Conservation (phyloP, 2,797 vertebrate species). For the Danio albolineatus region DNA sequence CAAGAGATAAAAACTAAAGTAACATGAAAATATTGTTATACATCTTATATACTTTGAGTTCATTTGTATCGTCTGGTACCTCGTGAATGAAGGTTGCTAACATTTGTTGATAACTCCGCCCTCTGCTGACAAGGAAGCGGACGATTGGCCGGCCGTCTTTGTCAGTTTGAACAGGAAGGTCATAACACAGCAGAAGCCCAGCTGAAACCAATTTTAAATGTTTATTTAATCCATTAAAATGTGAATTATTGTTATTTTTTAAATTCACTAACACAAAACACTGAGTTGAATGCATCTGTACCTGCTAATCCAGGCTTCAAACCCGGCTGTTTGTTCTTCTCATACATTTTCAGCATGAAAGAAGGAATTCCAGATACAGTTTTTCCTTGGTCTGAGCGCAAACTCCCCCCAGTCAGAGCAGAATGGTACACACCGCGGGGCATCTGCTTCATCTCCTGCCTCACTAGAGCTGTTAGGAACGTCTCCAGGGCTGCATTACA, state of each 20-base stretch:
- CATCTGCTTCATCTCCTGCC: slow-evolving; percentile 92
- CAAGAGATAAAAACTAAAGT: too few relatives aligned
- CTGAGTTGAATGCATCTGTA: slow-evolving; percentile 58
- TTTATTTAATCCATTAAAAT: neutral
- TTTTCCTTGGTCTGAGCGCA: slow-evolving; percentile 88
- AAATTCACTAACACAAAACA: neutral
- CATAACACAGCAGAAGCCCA: slow-evolving; percentile 89
- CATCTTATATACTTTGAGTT: too few relatives aligned
- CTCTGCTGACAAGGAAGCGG: slow-evolving; percentile 87
- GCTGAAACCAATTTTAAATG: slow-evolving; percentile 71
- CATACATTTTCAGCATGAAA: slow-evolving; percentile 92
- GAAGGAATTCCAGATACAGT: slow-evolving; percentile 86
- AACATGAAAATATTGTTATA: too few relatives aligned
- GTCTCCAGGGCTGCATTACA: slow-evolving; percentile 81
- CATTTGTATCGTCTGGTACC: slow-evolving; percentile 68
- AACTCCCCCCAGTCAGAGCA: slow-evolving; percentile 80
- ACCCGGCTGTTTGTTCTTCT: slow-evolving; percentile 95
- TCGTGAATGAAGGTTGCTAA: slow-evolving; percentile 90
- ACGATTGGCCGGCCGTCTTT: slow-evolving; percentile 87
- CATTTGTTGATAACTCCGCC: slow-evolving; percentile 90
- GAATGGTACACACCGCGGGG: slow-evolving; percentile 92
- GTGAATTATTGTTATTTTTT: too few relatives aligned
- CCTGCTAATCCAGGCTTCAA: slow-evolving; percentile 93
- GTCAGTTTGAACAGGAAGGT: slow-evolving; percentile 87
- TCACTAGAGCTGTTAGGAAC: slow-evolving; percentile 88